Evolutionary conservation across 92 coral and sea anemone species (phyloP), one percentile per base, ranked within the genome.

Genomic region (Phenganax subtilis): DNA sequence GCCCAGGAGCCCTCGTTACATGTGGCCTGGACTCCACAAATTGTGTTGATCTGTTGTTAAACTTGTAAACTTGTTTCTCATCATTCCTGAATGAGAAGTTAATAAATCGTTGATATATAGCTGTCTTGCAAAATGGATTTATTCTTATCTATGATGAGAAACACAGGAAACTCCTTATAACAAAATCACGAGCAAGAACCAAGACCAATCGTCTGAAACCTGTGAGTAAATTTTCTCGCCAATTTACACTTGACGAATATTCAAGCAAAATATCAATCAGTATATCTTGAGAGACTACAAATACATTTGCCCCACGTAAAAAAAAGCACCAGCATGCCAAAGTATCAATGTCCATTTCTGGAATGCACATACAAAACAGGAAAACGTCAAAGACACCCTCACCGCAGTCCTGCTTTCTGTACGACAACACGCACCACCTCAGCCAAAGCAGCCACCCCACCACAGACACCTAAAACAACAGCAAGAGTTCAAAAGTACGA

Each of bases 301-400:
- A 20, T 20, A 20, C 25, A 20, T 20, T 20, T 20, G 25, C 25
- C 25, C 25, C 25, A 20, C 14, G 6, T 27, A 15, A 5, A 59
- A 5, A 10, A 59, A 59, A 10, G 17, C 6, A 9, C 17, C 0
- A 75, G 27, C 55, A 73, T 68, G 67, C 77, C 44, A 8, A 84
- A 83, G 87, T 86, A 77, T 8, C 84, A 80, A 51, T 88, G 88
- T 80, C 88, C 84, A n/a, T 84, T 85, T 72, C 86, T 88, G 0
- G 78, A 57, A 17, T 68, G 87, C 72, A 85, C 83, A 6, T 82
- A 83, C 11, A 81, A 87, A 47, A 79, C 83, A 27, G 84, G 25
- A 51, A 10, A 30, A 87, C 20, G 73, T 79, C 11, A 52, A 74
- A 8, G 87, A 88, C 59, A 53, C 75, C 61, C 89, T 89, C 27